These are phyloP conservation scores for Coronaproctus castanopsis DNA, from an alignment of 2,888 invertebrate species.

Conservation along the genomic window DNA sequence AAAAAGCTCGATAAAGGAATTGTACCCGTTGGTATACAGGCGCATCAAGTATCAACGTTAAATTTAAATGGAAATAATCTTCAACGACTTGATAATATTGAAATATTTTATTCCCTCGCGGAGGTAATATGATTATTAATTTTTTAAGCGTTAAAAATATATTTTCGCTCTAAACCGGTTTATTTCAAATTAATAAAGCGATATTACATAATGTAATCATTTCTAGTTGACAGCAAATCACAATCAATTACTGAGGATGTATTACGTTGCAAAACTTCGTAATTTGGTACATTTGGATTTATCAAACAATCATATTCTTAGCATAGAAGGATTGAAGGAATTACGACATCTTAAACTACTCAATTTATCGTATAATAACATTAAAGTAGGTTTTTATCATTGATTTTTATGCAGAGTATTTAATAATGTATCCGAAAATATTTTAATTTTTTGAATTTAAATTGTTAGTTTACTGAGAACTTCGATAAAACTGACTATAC, in stretches of 20 bases:
- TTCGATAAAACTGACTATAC: too few species aligned
- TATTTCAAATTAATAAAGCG: too few species aligned
- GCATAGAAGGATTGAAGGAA: conserved; percentile 75
- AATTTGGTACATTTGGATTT: conserved; percentile 61
- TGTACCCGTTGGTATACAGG: conserved; percentile 30
- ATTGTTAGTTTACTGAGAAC: conserved; percentile 1
- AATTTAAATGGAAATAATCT: conserved; percentile 72
- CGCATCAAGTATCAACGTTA: conserved; percentile 43
- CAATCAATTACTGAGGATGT: conserved; percentile 73
- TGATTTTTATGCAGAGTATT: conserved; percentile 13
- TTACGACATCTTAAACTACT: conserved; percentile 57
- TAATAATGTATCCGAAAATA: conserved; percentile 17
- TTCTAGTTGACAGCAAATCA: conserved; percentile 62
- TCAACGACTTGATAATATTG: conserved; percentile 68
- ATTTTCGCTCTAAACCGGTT: conserved; percentile 14
- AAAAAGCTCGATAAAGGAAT: conserved; percentile 61
- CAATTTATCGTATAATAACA: conserved; percentile 70
- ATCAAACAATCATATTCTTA: conserved; percentile 68
- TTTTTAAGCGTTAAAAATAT: conserved; percentile 6
- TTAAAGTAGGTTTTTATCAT: conserved; percentile 38
- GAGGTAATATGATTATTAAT: conserved; percentile 34
- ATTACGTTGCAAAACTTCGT: conserved; percentile 58
- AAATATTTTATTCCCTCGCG: conserved; percentile 54
- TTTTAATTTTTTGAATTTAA: conserved; percentile 18
- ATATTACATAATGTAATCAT: conserved; percentile 18